Evolutionary conservation across 2,113 vertebrate genomes (phyloP), one percentile per base, ranked within the genome.

Genomic region (Arenaria interpres): DNA sequence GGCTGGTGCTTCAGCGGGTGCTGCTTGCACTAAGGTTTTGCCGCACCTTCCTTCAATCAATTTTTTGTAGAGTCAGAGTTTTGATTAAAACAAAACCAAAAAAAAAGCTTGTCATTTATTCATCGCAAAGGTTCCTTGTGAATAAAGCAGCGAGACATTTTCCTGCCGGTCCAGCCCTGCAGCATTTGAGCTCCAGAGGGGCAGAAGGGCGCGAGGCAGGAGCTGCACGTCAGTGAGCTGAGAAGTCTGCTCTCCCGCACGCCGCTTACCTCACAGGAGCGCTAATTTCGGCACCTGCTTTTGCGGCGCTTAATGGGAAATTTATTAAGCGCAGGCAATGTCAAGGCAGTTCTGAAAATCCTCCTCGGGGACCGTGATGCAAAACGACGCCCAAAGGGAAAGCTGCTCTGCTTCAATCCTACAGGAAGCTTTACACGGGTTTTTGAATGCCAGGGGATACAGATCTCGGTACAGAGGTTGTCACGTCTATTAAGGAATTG

Each of bases 261-360:
- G 0, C 85, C 19, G 32, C 56, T 84, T 81, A 33, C 90, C 83
- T 97, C 94, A 35, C 37, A 12, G 14, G 11, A n/a, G 45, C 10
- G 41, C 82, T 95, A 69, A 91, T 91, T 96, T 94, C 92, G 76
- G 86, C 77, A 66, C 66, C 74, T 87, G 57, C 59, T 88, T 88
- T 66, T 89, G 66, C 56, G 84, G 66, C 54, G 20, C 66, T 89
- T 75, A 39, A 62, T 13, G n/a, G 89, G 63, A 35, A 89, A 87
- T 82, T 95, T 89, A 67, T 93, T 85, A 63, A 95, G 94, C 37
- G 15, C 32, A 46, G 77, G 28, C 83, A 87, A 53, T 20, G 66
- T 81, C 88, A 90, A 60, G 51, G 43, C 68, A 56, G 60, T 83
- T 89, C 74, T 92, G 84, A 79, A 96, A 89, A 95, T 59, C 28